Base-by-base conservation (phyloP, 2,797 vertebrate species). In the Strix occidentalis region DNA sequence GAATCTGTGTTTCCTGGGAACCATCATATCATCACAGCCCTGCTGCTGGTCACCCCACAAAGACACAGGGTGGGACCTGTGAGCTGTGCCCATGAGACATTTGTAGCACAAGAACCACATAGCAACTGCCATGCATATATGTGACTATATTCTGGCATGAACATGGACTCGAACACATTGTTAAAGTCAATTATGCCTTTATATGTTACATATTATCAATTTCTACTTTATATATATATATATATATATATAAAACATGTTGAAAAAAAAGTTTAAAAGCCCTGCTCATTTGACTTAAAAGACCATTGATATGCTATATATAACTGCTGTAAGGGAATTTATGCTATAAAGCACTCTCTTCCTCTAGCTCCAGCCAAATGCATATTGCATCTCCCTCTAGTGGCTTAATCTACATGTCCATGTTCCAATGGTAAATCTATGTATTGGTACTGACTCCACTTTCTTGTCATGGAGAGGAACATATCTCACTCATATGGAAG, bases 381-480 rank as follows among this genome's bases (percentile, higher is more conserved):
- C 50, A 95, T 96, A 69, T 96, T 95, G 53, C 81, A 78, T 91
- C 94, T 94, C 94, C 96, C 96, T 95, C 95, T 97, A 96, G 94
- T 89, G 96, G 96, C 54, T 94, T 60, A 50, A 80, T n/a, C 63
- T 37, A 7, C 6, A 0, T 69, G 46, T 87, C 92, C 50, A 14
- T 63, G 53, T n/a, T 92, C 33, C 84, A 83, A 8, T 6, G 2
- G 3, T n/a, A 58, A 51, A 2, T 24, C 24, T 60, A 0, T 29
- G 15, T 16, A 7, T 19, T 29, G 28, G 19, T 45, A 86, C 23
- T 81, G 74, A 77, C 29, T 76, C 43, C 43, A 15, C 29, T 39
- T 79, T 57, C 31, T 64, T 84, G 45, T 37, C 31, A 6, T 17
- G 26, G 25, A 35, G 56, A 19, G 26, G 45, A 87, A 77, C 0